Evolutionary conservation across 2,888 invertebrate genomes (phyloP).

Genomic region (Ceramica pisi): DNA sequence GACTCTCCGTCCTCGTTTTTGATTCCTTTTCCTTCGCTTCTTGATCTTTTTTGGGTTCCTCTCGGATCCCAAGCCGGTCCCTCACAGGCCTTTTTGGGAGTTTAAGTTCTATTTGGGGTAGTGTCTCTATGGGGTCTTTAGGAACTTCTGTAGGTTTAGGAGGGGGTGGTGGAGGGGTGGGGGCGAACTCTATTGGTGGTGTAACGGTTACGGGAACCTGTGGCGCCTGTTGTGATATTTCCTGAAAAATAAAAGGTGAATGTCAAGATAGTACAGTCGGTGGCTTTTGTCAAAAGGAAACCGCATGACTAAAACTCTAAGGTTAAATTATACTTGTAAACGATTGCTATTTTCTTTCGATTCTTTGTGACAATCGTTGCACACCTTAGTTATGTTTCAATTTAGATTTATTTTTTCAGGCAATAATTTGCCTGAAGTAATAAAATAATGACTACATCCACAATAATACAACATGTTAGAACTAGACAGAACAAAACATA

Average conservation of each 20-base stretch:
- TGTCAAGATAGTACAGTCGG: not conserved
- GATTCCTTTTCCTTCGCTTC: slow-evolving; percentile 74
- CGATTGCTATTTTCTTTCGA: too few relatives aligned
- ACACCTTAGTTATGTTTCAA: too few relatives aligned
- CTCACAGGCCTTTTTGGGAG: slow-evolving; percentile 87
- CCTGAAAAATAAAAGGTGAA: slow-evolving; percentile 70
- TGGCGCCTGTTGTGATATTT: slow-evolving; percentile 79
- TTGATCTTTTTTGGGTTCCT: slow-evolving; percentile 71
- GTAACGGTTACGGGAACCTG: slow-evolving; percentile 67
- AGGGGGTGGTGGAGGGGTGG: slow-evolving; percentile 60
- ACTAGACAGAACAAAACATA: slow-evolving; percentile 50
- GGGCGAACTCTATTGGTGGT: slow-evolving; percentile 71
- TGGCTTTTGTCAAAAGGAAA: not conserved
- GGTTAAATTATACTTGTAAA: too few relatives aligned
- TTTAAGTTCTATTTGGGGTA: slow-evolving; percentile 87
- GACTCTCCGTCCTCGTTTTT: slow-evolving; percentile 76
- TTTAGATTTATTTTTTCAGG: too few relatives aligned
- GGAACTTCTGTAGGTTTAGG: slow-evolving; percentile 52
- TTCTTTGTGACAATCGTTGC: too few relatives aligned
- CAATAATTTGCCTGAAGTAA: too few relatives aligned
- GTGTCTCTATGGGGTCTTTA: slow-evolving; percentile 72
- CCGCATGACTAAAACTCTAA: not conserved
- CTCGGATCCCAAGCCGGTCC: slow-evolving; percentile 83
- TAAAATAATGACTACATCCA: too few relatives aligned
- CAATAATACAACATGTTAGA: not conserved